These are phyloP conservation scores for Siniperca chuatsi DNA, from an alignment of 2,113 vertebrate genomes.

Conservation along the genomic window DNA sequence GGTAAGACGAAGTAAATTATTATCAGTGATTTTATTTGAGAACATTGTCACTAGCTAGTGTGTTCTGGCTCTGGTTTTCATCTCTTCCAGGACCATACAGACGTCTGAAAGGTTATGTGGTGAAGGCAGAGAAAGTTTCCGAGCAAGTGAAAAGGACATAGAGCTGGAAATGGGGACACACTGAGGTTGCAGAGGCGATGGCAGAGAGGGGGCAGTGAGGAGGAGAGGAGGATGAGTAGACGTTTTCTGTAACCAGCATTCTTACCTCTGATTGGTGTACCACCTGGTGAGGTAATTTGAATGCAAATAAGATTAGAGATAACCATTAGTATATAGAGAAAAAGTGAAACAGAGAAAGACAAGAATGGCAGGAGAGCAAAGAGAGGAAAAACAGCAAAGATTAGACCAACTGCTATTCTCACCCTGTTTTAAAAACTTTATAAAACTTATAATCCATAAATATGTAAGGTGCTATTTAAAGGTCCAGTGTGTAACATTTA, in stretches of 20 bases:
- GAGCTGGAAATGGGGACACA: slow-evolving; percentile 85
- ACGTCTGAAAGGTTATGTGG: slow-evolving; percentile 54
- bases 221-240: slow-evolving; percentile 80
- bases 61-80: neutral
- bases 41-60: neutral
- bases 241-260: slow-evolving; percentile 91
- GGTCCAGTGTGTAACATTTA: too few relatives aligned
- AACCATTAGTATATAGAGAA: slow-evolving; percentile 90
- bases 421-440: neutral
- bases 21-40: neutral
- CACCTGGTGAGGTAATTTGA: slow-evolving; percentile 99
- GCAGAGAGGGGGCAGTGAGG: slow-evolving; percentile 59
- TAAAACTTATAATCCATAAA: neutral
- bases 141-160: slow-evolving; percentile 74
- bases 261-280: slow-evolving; percentile 99
- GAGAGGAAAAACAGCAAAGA: slow-evolving; percentile 69
- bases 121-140: slow-evolving; percentile 73
- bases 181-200: slow-evolving; percentile 53
- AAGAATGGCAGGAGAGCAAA: slow-evolving; percentile 82
- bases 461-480: neutral
- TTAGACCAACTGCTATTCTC: slow-evolving; percentile 22
- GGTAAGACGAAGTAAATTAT: neutral
- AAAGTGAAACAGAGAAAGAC: slow-evolving; percentile 85
- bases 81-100: slow-evolving; percentile 41
- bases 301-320: slow-evolving; percentile 99